Conservation (phyloP, 1,140 invertebrate species). For the Drosophila simulans region DNA sequence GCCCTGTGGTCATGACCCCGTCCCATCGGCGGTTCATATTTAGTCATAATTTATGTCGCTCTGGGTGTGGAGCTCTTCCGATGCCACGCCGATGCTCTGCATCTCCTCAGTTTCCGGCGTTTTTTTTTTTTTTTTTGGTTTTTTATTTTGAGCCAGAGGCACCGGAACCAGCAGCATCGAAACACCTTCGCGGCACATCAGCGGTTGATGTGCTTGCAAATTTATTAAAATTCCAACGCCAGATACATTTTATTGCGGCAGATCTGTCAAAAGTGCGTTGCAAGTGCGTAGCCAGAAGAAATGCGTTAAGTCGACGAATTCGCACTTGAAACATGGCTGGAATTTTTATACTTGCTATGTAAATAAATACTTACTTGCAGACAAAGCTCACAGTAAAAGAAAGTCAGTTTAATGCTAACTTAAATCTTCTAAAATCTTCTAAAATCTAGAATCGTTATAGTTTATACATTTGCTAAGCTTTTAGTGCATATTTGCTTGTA, state of each 20-base stretch:
- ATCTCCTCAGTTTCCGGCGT: constrained; percentile 37
- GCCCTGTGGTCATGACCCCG: constrained; percentile 46
- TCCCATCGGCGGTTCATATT: constrained; percentile 62
- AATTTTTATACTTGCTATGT: background rate
- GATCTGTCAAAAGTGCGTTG: constrained; percentile 60
- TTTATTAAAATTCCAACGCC: constrained; percentile 79
- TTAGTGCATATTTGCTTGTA: too few relatives aligned
- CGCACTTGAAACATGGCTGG: background rate
- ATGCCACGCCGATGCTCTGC: constrained; percentile 14
- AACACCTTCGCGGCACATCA: constrained; percentile 63
- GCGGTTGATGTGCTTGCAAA: constrained; percentile 78
- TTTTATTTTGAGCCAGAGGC: constrained; percentile 3
- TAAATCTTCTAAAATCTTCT: too few relatives aligned
- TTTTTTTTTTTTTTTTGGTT: constrained; percentile 5
- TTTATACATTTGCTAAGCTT: too few relatives aligned
- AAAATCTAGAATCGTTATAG: too few relatives aligned
- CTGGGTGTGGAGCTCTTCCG: constrained; percentile 57
- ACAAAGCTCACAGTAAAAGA: too few relatives aligned
- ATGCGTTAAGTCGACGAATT: background rate
- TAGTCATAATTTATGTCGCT: constrained; percentile 83
- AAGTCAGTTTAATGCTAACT: too few relatives aligned
- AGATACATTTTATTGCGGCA: constrained; percentile 77
- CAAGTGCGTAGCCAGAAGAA: constrained; percentile 6
- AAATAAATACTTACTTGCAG: too few relatives aligned
- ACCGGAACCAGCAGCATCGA: constrained; percentile 3